Base-by-base conservation (phyloP, 1,140 invertebrate genomes). In the Ceratina calcarata region DNA sequence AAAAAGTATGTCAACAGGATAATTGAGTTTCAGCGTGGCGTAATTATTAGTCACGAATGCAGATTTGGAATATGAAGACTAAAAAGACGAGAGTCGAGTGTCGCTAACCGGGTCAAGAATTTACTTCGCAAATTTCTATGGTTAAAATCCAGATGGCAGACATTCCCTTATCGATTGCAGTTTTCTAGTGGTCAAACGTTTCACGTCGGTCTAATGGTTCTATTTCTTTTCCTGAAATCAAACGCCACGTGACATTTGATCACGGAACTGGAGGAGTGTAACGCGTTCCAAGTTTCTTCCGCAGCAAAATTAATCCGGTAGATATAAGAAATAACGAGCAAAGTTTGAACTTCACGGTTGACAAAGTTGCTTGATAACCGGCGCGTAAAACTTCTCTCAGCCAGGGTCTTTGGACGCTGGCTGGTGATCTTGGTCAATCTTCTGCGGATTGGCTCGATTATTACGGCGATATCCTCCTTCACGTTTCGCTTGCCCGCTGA, bases 331-430 rank as follows among this genome's bases (percentile, higher is more conserved):
- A 64, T 72, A 37, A 81, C 79, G 61, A 81, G 53, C n/a, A 20
- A 71, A 78, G 65, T 85, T 66, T 58, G 65, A 85, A 81, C 69
- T 85, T 85, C 74, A 84, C 79, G 83, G 68, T 85, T 78, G 82
- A 85, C 60, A 64, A 81, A 81, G 64, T 55, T 27, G 69, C 82
- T 70, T 85, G 83, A 76, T 69, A 81, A 84, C 27, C 69, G 65
- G 68, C 78, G 73, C 82, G 82, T 85, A 81, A 85, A 85, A 78
- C 78, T 81, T 64, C 55, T 76, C 53, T 53, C 37, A 45, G 37
- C 71, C 76, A n/a, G 58, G 70, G 60, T 60, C 76, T 70, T 60
- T 61, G 82, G 69, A 83, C 51, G 65, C 71, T 45, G 70, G 73
- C 65, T 45, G 51, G 37, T 69, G 73, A 84, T 85, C 84, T 78